Percentiles rank a stretch among this genome's conserved stretches.
Conservation (phyloP, 2,113 vertebrate species). For the Ginglymostoma cirratum region DNA sequence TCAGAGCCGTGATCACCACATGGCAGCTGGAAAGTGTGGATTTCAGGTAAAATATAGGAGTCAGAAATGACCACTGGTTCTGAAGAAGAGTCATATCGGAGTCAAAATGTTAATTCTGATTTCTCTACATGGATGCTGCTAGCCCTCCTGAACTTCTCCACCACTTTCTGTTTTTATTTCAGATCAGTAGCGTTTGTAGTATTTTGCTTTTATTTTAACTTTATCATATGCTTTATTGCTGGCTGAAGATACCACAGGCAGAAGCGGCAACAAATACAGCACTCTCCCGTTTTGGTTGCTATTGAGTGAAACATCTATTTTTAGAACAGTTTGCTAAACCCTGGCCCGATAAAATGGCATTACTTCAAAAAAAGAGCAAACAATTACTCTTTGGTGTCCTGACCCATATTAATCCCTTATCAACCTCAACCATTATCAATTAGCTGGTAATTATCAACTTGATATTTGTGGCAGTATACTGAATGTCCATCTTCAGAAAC, state of each 20-base stretch:
- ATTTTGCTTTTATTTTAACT: no score
- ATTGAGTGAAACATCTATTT: background rate
- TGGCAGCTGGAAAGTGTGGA: no score
- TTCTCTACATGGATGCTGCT: no score
- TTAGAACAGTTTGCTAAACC: background rate
- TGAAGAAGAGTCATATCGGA: no score
- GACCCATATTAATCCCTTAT: background rate
- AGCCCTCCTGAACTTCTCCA: no score
- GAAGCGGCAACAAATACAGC: background rate
- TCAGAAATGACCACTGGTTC: no score
- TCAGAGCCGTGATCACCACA: no score
- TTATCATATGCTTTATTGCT: background rate
- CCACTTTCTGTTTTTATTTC: no score
- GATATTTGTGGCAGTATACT: background rate
- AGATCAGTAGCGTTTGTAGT: no score
- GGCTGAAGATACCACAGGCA: background rate
- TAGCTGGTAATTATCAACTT: background rate
- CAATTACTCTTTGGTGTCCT: background rate
- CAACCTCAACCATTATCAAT: background rate
- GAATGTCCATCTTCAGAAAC: no score
- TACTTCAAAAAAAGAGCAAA: background rate
- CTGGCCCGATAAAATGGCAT: background rate
- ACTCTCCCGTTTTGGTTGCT: background rate
- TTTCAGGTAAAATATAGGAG: no score
- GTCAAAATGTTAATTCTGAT: no score